Evolutionary conservation across 1,140 invertebrate genomes (phyloP).

Genomic region (Archivesica marissinica): DNA sequence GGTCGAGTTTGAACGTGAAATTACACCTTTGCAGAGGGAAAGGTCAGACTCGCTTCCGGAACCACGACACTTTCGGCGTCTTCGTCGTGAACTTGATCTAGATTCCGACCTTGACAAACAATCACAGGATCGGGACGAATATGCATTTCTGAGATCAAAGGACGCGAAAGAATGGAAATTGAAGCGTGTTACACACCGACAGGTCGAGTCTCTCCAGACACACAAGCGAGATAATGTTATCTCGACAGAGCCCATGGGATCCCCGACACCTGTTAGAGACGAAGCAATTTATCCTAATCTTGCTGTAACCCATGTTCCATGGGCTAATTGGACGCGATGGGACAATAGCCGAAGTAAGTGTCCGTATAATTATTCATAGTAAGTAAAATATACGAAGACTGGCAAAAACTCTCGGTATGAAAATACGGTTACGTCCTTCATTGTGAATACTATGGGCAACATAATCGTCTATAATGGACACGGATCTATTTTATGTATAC

Average conservation of each 20-base stretch:
- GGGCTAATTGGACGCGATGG: slow-evolving; percentile 57
- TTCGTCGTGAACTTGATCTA: slow-evolving; percentile 47
- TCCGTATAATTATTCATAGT: neutral
- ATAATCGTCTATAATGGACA: too few species aligned
- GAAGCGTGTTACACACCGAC: neutral
- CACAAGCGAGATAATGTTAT: slow-evolving; percentile 18
- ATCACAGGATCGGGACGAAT: neutral
- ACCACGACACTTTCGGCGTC: slow-evolving; percentile 39
- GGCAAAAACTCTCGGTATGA: too few species aligned
- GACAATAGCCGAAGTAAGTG: slow-evolving; percentile 21
- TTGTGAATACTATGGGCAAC: too few species aligned
- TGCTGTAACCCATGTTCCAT: slow-evolving; percentile 31
- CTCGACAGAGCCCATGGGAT: slow-evolving; percentile 52
- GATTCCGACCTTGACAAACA: slow-evolving; percentile 48
- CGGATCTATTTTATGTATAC: too few species aligned
- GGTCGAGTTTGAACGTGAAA: neutral
- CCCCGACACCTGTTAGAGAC: slow-evolving; percentile 15
- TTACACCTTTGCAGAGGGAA: neutral
- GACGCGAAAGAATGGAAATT: slow-evolving; percentile 45
- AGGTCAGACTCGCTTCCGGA: slow-evolving; percentile 49
- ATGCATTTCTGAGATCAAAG: slow-evolving; percentile 25
- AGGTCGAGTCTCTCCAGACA: neutral
- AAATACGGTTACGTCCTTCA: too few species aligned
- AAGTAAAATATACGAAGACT: too few species aligned
- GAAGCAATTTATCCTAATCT: neutral